Percentiles rank a stretch among this genome's conserved stretches.
Evolutionary conservation across 2,888 invertebrate genomes (phyloP).

Genomic region (Drosophila buzzatii): DNA sequence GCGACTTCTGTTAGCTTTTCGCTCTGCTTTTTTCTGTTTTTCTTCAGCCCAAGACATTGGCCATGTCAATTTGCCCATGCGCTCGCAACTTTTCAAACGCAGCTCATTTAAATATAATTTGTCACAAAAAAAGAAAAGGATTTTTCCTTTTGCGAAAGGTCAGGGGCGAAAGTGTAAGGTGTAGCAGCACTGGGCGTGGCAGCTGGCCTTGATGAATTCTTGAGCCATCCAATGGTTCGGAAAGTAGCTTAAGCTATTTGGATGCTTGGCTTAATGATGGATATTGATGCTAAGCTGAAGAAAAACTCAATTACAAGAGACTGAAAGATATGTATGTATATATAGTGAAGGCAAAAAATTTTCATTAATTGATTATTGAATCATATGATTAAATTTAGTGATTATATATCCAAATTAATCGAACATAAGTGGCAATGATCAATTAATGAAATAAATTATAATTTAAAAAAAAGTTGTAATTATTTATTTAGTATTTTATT

Average conservation of each 20-base stretch:
- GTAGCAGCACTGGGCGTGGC: background rate
- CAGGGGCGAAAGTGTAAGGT: constrained; percentile 12
- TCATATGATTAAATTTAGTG: too few relatives aligned
- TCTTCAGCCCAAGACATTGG: constrained; percentile 37
- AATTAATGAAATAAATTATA: too few relatives aligned
- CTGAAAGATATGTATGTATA: too few relatives aligned
- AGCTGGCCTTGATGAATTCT: background rate
- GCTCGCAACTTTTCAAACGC: constrained; percentile 70
- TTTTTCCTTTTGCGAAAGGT: constrained; percentile 30
- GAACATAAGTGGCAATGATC: too few relatives aligned
- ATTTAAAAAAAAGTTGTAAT: too few relatives aligned
- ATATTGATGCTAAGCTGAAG: background rate
- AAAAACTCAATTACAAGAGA: background rate
- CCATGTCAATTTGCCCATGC: constrained; percentile 60
- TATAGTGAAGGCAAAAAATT: too few relatives aligned
- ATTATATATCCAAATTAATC: too few relatives aligned
- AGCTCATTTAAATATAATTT: constrained; percentile 79
- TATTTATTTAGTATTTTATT: too few relatives aligned
- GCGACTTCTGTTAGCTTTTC: constrained; percentile 57
- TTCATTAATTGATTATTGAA: too few relatives aligned
- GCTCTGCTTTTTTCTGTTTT: background rate
- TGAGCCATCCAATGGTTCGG: background rate
- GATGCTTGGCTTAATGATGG: background rate
- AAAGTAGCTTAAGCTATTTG: constrained; percentile 3
- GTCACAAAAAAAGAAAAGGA: constrained; percentile 35